Base-by-base conservation (phyloP, 2,797 vertebrate genomes). In the Cygnus olor region DNA sequence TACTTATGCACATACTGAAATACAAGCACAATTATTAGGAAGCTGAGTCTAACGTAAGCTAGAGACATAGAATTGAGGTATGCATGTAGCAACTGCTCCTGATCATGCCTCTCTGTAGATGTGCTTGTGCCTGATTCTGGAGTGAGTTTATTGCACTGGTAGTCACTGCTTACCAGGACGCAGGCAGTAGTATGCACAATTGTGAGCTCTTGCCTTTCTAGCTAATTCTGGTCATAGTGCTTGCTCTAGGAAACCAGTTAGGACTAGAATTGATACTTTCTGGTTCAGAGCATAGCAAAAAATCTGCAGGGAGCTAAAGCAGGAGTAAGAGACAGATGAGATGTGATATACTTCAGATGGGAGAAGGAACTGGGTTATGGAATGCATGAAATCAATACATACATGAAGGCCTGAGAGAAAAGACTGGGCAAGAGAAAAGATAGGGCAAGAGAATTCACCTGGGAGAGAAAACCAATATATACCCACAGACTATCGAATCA, bases 11-110 rank as follows among this genome's bases (percentile, higher is more conserved):
- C 25, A 47, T 18, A 32, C 7, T 36, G 21, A 47, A 73, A 44
- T 25, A 18, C 30, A 49, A 36, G 18, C 11, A 6, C 2, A 2
- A n/a, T 54, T 47, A 24, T 7, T 64, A 14, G 57, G 57, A 53
- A 80, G 44, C 68, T 64, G 36, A 53, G 47, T 9, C 21, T 71
- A 9, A 6, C 11, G 27, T 25, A 60, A 60, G 44, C 10, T n/a
- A 32, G 14, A 53, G 77, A 9, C 15, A 36, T n/a, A 30, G 20
- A 81, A 32, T 38, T 57, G 63, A 28, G 63, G 24, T 14, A 14
- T 30, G 24, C 8, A 3, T 18, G 18, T 28, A 42, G 58, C 1
- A 1, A 17, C 6, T 1, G 0, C 54, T 63, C 24, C 40, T 68
- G 54, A 10, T 27, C 9, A 0, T 80, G 38, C 30, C 58, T 60